Evolutionary conservation across 2,113 vertebrate species (phyloP).

Genomic region (Grammomys surdaster): DNA sequence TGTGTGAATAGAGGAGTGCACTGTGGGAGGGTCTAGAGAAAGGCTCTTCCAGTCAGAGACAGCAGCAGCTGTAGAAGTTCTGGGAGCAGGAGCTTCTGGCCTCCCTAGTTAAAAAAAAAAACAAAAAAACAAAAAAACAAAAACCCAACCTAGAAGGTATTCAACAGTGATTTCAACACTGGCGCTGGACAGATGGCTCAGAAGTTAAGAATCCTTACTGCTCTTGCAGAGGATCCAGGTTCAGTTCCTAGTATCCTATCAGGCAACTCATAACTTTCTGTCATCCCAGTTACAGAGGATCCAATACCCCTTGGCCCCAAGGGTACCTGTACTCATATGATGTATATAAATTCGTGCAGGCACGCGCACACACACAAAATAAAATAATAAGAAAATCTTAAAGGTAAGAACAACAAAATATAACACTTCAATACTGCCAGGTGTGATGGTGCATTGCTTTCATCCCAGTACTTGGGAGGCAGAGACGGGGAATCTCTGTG

Average conservation of each 20-base stretch:
- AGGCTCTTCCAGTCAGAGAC: not conserved
- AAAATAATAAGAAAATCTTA: not conserved
- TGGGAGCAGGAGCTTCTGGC: not conserved
- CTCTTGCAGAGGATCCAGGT: not conserved
- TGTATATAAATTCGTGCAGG: not conserved
- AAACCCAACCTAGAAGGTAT: no score
- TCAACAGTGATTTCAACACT: not conserved
- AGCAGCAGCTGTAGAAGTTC: not conserved
- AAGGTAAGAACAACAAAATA: not conserved
- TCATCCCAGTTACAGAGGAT: not conserved
- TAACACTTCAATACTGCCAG: no score
- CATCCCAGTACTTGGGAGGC: not conserved
- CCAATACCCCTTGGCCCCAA: not conserved
- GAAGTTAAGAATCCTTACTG: not conserved
- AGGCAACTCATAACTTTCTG: not conserved
- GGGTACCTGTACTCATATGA: not conserved
- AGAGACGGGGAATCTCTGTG: not conserved
- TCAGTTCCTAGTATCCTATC: not conserved
- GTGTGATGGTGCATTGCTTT: not conserved
- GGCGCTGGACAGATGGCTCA: not conserved
- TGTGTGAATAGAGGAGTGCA: not conserved
- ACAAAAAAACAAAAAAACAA: no score
- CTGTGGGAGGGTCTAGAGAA: not conserved
- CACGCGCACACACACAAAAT: not conserved
- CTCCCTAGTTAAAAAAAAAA: not conserved